Evolutionary conservation across 2,888 invertebrate species (phyloP).

Genomic region (Chirona hameri): DNA sequence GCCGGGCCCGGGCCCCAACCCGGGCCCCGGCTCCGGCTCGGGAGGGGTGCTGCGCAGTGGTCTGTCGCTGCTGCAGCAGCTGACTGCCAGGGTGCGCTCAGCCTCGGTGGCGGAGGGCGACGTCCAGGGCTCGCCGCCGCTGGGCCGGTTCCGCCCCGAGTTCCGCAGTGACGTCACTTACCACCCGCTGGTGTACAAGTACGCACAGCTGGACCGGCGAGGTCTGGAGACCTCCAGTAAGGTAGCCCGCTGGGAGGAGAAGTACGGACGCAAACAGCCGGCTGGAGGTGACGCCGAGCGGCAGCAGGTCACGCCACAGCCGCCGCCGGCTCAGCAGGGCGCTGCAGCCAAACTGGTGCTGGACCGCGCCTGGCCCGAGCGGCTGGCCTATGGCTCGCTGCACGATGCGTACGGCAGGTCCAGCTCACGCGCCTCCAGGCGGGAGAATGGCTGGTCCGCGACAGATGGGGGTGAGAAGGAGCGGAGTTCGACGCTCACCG

Average conservation of each 20-base stretch:
- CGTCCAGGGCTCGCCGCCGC: not conserved
- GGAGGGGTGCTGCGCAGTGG: constrained; percentile 6
- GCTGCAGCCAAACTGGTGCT: not conserved
- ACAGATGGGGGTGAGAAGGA: not conserved
- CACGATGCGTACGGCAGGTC: not conserved
- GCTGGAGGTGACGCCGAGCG: not conserved
- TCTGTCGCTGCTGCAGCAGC: constrained; percentile 9
- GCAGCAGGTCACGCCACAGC: not conserved
- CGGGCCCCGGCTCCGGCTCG: not conserved
- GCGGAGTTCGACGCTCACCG: not conserved
- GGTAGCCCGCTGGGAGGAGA: constrained; percentile 22
- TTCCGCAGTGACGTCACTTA: constrained; percentile 6
- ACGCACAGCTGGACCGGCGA: constrained; percentile 1
- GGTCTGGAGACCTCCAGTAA: not conserved
- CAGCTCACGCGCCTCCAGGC: not conserved
- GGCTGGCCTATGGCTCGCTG: constrained; percentile 10
- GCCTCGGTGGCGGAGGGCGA: constrained; percentile 2
- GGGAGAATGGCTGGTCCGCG: not conserved
- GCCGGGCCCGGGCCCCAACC: not conserved
- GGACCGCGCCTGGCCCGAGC: not conserved
- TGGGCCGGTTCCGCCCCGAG: not conserved
- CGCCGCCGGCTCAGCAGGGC: not conserved
- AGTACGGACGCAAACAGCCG: not conserved
- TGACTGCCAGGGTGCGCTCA: constrained; percentile 22
- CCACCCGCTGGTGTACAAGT: constrained; percentile 28